phyloP scores from a whole-genome alignment of 2,888 invertebrate genomes.

The Sesamia inferens region DNA sequence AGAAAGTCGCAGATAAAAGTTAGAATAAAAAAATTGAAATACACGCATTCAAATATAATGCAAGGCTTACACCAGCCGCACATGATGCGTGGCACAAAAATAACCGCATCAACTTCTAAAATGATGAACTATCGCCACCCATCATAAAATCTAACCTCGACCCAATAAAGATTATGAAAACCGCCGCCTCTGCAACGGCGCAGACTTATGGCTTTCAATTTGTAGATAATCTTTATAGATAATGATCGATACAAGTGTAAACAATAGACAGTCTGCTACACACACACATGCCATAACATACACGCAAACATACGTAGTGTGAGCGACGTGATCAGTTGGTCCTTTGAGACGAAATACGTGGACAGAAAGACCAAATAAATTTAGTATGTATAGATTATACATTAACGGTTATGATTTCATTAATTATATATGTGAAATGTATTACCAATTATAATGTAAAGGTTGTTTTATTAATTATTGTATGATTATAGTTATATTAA shows the following conservation, averaged over 20 bases:
- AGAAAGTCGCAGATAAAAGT: not conserved
- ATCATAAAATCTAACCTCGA: constrained; percentile 59
- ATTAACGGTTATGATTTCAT: not conserved
- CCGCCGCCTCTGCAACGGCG: constrained; percentile 42
- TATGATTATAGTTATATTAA: not conserved
- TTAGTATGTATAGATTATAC: not conserved
- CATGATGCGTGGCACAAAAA: constrained; percentile 21
- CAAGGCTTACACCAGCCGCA: not conserved
- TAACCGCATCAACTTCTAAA: constrained; percentile 4
- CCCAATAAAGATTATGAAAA: constrained; percentile 61
- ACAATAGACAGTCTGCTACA: constrained; percentile 56
- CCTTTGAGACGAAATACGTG: constrained; percentile 30
- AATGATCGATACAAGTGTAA: constrained; percentile 63
- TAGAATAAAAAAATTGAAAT: not conserved
- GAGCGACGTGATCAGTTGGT: constrained; percentile 20
- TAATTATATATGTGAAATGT: not conserved
- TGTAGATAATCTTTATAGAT: constrained; percentile 61
- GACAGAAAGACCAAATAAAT: constrained; percentile 24
- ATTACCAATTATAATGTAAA: not conserved
- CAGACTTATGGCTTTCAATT: constrained; percentile 65
- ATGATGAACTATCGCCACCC: constrained; percentile 54
- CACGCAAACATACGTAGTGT: not conserved
- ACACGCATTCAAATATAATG: not conserved
- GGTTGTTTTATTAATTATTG: not conserved
- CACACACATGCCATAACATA: not conserved